A percentile compares a stretch with the other conserved stretches of the same genome.
Conservation (phyloP, 2,113 vertebrate genomes). For the Hippocampus abdominalis region DNA sequence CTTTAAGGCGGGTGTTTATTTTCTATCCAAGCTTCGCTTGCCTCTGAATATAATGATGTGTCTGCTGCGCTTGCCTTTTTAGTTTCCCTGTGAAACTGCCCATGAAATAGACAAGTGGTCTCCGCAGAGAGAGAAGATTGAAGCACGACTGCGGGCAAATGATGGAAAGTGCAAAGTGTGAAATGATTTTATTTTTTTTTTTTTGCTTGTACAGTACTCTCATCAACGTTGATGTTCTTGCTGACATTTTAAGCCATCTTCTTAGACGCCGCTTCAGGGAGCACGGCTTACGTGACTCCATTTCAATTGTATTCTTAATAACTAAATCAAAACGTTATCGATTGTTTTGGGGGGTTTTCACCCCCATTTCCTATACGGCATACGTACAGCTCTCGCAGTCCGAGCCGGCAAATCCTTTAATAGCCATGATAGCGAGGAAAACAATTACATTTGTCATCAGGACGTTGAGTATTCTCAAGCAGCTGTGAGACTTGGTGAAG, state of each 20-base stretch:
- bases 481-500: too few relatives aligned
- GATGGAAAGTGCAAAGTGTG: conserved; percentile 60
- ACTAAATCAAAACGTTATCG: background rate
- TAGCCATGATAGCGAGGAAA: background rate
- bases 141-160: conserved; percentile 44
- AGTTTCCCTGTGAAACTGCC: conserved; percentile 48
- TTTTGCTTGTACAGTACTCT: conserved; percentile 19
- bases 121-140: conserved; percentile 52
- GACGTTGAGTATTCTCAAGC: background rate
- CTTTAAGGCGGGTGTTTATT: conserved; percentile 1
- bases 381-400: background rate
- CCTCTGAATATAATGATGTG: conserved; percentile 39
- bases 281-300: background rate
- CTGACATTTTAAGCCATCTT: conserved; percentile 33
- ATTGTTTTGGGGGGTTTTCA: too few relatives aligned
- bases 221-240: conserved; percentile 54
- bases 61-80: conserved; percentile 18
- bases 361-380: background rate
- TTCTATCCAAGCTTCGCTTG: background rate
- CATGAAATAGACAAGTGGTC: conserved; percentile 62
- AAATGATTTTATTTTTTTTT: conserved; percentile 44
- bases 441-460: background rate
- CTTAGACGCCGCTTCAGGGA: background rate
- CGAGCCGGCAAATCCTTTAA: background rate
- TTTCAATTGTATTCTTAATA: background rate